Percentiles rank a stretch among this genome's conserved stretches.
phyloP scores from a whole-genome alignment of 2,113 vertebrate species.

The Amazona guildingii region DNA sequence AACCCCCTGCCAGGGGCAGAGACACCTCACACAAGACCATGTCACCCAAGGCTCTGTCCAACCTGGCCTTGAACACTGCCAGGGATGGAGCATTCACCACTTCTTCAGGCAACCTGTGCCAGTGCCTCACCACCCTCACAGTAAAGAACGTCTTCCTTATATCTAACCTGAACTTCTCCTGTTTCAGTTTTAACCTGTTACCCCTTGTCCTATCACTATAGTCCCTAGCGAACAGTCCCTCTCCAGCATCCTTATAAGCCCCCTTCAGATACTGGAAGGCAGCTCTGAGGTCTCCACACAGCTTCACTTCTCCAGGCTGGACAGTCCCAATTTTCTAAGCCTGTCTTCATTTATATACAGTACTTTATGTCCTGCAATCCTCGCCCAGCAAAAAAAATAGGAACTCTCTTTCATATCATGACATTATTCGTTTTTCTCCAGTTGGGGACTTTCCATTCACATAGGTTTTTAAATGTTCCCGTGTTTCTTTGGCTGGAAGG shows the following conservation, averaged over 20 bases:
- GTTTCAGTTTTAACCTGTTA: background rate
- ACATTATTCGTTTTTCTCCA: accelerated
- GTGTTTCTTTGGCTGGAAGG: background rate
- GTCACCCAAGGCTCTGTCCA: background rate
- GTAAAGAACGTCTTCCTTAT: background rate
- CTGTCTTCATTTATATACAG: background rate
- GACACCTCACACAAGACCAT: background rate
- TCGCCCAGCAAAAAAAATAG: background rate
- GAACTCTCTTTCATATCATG: background rate
- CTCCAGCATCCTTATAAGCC: background rate
- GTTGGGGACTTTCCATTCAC: accelerated
- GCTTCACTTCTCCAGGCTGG: background rate
- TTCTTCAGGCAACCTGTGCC: background rate
- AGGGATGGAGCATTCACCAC: background rate
- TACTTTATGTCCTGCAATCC: background rate
- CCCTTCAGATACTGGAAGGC: background rate
- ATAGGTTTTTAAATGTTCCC: accelerated
- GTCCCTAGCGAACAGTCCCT: background rate
- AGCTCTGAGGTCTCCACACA: background rate
- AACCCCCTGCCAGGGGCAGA: background rate
- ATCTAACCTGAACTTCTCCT: background rate
- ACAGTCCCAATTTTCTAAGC: background rate
- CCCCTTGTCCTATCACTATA: background rate
- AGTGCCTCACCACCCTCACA: background rate
- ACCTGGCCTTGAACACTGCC: background rate